Percentiles rank a stretch among this genome's conserved stretches.
phyloP scores from a whole-genome alignment of 2,113 vertebrate genomes.

The Isurus oxyrinchus region DNA sequence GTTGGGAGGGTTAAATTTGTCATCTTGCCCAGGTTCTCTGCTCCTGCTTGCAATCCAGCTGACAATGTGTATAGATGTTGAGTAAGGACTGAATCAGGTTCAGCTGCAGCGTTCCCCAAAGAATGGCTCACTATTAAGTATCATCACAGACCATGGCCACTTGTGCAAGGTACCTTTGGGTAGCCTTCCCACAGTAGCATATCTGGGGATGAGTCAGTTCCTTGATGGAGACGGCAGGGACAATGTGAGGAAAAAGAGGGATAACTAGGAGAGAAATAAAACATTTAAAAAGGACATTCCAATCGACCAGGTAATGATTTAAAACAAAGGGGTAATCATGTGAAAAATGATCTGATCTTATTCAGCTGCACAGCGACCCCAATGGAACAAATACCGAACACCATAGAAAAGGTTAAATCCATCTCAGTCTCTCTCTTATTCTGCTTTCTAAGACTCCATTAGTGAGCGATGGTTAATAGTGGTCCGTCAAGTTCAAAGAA shows the following conservation, averaged over 20 bases:
- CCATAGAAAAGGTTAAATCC: neutral
- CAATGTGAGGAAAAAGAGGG: neutral
- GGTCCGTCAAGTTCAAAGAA: slow-evolving; percentile 20
- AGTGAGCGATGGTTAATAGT: neutral
- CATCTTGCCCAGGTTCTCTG: neutral
- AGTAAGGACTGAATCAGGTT: neutral
- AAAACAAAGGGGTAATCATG: neutral
- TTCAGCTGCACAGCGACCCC: neutral
- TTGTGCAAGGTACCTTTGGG: neutral
- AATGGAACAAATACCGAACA: neutral
- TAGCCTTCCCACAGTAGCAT: no score
- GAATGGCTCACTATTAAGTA: no score
- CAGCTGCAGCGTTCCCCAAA: neutral
- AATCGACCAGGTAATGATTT: neutral
- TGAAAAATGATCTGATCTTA: neutral
- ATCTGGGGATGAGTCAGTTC: no score
- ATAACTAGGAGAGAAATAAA: neutral
- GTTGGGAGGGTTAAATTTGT: neutral
- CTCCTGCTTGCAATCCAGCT: neutral
- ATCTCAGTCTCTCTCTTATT: no score
- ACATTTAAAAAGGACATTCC: neutral
- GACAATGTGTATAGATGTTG: neutral
- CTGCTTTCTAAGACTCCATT: neutral
- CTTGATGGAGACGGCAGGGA: neutral
- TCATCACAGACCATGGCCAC: neutral